Evolutionary conservation across 2,888 invertebrate genomes (phyloP).

Genomic region (Agriotes lineatus): DNA sequence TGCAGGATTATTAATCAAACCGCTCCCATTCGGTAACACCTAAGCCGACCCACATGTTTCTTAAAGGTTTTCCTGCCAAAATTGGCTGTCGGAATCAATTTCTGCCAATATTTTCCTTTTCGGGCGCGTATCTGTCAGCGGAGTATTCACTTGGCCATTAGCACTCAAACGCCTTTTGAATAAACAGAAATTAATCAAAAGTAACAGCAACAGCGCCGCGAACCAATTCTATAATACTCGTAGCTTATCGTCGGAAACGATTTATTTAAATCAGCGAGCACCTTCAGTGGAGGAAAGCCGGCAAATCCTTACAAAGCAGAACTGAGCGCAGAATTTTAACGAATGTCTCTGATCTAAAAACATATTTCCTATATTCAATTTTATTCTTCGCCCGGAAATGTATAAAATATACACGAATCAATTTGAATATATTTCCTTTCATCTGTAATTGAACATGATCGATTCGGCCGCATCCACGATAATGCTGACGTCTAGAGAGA

Average conservation of each 20-base stretch:
- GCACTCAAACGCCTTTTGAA: conserved; percentile 8
- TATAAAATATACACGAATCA: conserved; percentile 46
- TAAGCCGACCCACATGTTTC: background rate
- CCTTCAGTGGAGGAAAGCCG: conserved; percentile 32
- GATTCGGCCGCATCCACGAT: conserved; percentile 40
- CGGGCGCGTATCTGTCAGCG: background rate
- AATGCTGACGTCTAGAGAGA: conserved; percentile 35
- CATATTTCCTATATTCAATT: conserved; percentile 47
- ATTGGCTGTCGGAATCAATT: conserved; percentile 10
- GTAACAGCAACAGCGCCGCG: conserved; percentile 27
- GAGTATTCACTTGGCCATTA: conserved; percentile 19
- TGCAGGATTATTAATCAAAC: conserved; percentile 13
- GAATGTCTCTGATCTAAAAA: conserved; percentile 45
- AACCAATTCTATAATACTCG: conserved; percentile 30
- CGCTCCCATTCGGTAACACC: background rate
- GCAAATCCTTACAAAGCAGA: conserved; percentile 44
- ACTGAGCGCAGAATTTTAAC: conserved; percentile 45
- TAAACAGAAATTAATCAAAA: conserved; percentile 36
- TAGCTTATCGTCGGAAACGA: conserved; percentile 29
- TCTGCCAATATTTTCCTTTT: conserved; percentile 17
- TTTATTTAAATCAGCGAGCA: conserved; percentile 39
- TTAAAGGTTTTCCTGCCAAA: conserved; percentile 7
- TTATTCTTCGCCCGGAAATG: conserved; percentile 39
- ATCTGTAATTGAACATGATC: conserved; percentile 48
- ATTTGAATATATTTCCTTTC: conserved; percentile 47